Conservation (phyloP, 2,888 invertebrate species). For the Serrognathus titanus region DNA sequence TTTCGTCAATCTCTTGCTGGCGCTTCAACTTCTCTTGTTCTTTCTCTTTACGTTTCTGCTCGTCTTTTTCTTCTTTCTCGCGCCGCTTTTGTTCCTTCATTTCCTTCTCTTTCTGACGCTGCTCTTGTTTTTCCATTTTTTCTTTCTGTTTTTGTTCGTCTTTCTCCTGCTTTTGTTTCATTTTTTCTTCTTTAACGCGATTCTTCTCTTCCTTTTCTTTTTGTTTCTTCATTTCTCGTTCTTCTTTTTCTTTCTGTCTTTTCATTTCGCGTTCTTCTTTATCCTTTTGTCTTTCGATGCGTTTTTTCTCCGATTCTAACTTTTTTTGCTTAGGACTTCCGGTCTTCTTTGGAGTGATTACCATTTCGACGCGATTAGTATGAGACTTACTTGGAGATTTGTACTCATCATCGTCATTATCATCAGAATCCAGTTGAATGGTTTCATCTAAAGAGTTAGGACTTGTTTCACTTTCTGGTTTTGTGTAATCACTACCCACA, state of each 20-base stretch:
- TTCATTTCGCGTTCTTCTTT: constrained; percentile 50
- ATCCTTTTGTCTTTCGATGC: constrained; percentile 53
- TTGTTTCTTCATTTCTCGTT: constrained; percentile 52
- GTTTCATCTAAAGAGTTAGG: no score
- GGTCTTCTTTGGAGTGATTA: constrained; percentile 33
- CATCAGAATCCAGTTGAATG: not conserved
- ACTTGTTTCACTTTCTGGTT: no score
- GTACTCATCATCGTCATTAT: not conserved
- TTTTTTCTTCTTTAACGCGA: constrained; percentile 25
- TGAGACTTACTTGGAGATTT: constrained; percentile 7
- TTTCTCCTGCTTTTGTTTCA: constrained; percentile 32
- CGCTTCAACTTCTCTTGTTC: constrained; percentile 48
- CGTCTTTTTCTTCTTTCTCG: constrained; percentile 46
- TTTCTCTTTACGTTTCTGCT: constrained; percentile 46
- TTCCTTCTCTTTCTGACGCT: constrained; percentile 51
- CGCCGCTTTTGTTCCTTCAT: constrained; percentile 57
- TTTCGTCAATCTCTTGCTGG: constrained; percentile 55
- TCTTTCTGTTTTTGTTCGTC: constrained; percentile 49
- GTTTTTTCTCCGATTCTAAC: constrained; percentile 56
- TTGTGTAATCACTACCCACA: no score
- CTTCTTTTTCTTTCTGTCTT: constrained; percentile 52
- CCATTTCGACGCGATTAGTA: constrained; percentile 7
- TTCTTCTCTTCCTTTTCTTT: constrained; percentile 28
- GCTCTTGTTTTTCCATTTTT: constrained; percentile 42
- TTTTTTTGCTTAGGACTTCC: constrained; percentile 51